Evolutionary conservation across 2,113 vertebrate genomes (phyloP).

Genomic region (Plestiodon gilberti): DNA sequence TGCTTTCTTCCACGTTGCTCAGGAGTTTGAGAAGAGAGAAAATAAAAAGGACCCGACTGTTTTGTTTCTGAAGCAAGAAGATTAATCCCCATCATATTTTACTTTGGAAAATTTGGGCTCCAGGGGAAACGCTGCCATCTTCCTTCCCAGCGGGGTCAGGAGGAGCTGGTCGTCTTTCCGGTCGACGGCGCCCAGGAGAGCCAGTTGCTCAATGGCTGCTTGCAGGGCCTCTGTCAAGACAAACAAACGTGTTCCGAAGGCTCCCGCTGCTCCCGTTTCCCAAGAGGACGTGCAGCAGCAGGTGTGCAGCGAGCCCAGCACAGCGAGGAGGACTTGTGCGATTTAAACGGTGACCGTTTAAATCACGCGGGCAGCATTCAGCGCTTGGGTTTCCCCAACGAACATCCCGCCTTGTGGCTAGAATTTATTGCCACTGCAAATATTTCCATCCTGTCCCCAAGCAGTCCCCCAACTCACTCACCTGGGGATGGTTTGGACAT

Average conservation of each 20-base stretch:
- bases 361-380: neutral
- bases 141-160: conserved; percentile 90
- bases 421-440: neutral
- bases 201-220: conserved; percentile 87
- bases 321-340: too few relatives aligned
- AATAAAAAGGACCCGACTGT: neutral
- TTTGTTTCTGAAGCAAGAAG: neutral
- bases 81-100: conserved; percentile 32
- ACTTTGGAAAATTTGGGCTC: conserved; percentile 96
- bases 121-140: conserved; percentile 95
- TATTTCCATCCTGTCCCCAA: neutral
- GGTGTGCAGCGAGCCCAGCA: too few relatives aligned
- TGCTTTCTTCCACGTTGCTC: neutral
- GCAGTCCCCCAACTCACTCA: conserved; percentile 57
- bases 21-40: conserved; percentile 20
- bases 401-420: neutral
- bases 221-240: conserved; percentile 84
- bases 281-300: neutral
- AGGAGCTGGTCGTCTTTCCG: conserved; percentile 80
- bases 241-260: neutral
- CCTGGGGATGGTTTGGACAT: conserved; percentile 96
- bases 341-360: too few relatives aligned
- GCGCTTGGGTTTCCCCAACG: neutral
- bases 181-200: conserved; percentile 90
- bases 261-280: neutral